phyloP scores from a whole-genome alignment of 2,797 vertebrate species.

The Pantherophis alleghaniensis region DNA sequence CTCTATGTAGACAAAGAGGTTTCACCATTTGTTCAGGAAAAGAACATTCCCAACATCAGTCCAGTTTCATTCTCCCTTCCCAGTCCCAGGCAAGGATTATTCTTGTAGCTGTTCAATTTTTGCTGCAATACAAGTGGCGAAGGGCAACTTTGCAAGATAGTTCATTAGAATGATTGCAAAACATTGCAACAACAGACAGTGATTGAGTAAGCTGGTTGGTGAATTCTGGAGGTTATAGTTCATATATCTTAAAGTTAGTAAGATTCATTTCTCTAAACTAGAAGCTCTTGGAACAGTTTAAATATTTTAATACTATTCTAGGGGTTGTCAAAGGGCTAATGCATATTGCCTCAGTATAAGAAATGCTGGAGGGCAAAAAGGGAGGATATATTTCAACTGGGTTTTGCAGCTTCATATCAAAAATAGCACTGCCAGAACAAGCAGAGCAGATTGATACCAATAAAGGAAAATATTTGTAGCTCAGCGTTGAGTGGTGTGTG shows the following conservation, averaged over 20 bases:
- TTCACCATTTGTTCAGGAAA: background rate
- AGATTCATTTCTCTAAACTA: background rate
- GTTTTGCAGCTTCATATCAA: background rate
- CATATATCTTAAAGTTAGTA: background rate
- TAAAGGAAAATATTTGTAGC: background rate
- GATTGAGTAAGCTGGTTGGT: background rate
- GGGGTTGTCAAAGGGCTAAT: background rate
- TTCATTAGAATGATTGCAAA: background rate
- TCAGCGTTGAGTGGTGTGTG: background rate
- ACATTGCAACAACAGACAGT: background rate
- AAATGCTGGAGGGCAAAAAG: background rate
- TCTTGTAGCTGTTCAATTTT: background rate
- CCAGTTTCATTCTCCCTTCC: background rate
- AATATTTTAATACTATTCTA: background rate
- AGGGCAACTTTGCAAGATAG: background rate
- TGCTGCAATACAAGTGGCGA: background rate
- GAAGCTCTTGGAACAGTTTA: background rate
- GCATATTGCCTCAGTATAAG: background rate
- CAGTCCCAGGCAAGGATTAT: background rate
- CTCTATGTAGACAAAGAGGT: background rate
- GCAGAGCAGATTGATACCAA: background rate
- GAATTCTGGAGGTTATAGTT: background rate
- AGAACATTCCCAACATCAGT: background rate
- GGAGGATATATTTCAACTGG: background rate
- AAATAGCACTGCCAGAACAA: background rate